Percentiles rank a stretch among this genome's conserved stretches.
phyloP scores from a whole-genome alignment of 2,888 invertebrate species.

The Quadroppia sp. region DNA sequence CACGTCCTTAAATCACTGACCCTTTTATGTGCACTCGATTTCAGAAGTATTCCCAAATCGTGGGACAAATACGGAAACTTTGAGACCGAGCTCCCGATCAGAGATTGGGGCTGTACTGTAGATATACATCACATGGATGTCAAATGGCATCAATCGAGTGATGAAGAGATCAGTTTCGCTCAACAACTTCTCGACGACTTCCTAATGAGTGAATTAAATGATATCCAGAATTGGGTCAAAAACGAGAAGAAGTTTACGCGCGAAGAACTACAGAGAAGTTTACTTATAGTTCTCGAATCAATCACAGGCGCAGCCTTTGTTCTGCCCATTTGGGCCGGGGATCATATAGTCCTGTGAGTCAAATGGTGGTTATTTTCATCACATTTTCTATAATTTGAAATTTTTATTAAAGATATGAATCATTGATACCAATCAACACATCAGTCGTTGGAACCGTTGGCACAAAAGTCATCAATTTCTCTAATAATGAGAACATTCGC shows the following conservation, averaged over 20 bases:
- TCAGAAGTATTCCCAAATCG: constrained; percentile 61
- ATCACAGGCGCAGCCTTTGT: constrained; percentile 63
- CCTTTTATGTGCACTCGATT: constrained; percentile 60
- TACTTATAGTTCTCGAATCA: constrained; percentile 65
- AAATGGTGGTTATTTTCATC: background rate
- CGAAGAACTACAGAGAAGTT: constrained; percentile 64
- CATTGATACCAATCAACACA: background rate
- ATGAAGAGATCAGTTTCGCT: constrained; percentile 65
- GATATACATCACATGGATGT: constrained; percentile 64
- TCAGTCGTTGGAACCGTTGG: background rate
- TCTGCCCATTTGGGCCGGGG: constrained; percentile 67
- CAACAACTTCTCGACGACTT: constrained; percentile 59
- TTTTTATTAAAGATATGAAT: background rate
- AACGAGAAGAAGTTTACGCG: constrained; percentile 57
- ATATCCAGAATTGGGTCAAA: constrained; percentile 59
- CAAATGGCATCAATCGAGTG: constrained; percentile 72
- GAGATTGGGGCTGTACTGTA: constrained; percentile 73
- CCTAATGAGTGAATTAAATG: constrained; percentile 62
- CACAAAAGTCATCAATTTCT: background rate
- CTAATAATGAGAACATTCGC: constrained; percentile 20
- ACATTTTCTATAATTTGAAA: constrained; percentile 46
- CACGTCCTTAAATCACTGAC: constrained; percentile 61
- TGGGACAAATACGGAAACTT: constrained; percentile 60
- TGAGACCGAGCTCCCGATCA: constrained; percentile 66
- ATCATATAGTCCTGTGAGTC: constrained; percentile 50